Base-by-base conservation (phyloP, 1,140 invertebrate species). In the Caerostris darwini region DNA sequence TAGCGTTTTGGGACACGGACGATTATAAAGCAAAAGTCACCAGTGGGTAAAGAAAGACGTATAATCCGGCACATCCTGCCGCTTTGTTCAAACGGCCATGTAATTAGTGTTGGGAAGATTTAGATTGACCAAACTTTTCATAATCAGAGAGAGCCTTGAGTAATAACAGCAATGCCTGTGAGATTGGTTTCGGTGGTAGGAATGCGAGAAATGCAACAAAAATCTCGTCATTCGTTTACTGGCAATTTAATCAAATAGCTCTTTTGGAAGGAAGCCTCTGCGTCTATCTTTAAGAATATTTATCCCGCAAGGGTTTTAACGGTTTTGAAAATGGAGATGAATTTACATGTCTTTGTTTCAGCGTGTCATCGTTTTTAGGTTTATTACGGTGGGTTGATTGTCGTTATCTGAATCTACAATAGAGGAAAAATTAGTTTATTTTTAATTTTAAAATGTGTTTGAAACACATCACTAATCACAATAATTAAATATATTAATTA, bases 61-160 rank as follows among this genome's bases (percentile, higher is more conserved):
- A 81, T 12, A 91, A 34, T 19, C 10, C 67, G 12, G 19, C 83
- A n/a, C 57, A 5, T 59, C 17, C 83, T 12, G 0, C 56, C 54
- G 12, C 90, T 64, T 92, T 92, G 90, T 92, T 82, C 54, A 67
- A 92, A 53, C 56, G 12, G 56, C 57, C 12, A 3, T 14, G 54
- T 92, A 92, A 92, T 92, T 92, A 92, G 90, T 83, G 81, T 59
- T 67, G 90, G 90, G 90, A 57, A 92, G 90, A 83, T 85, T 92
- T 92, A 85, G 90, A 92, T 82, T 83, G 77, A 92, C 90, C 58
- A 92, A 92, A 92, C 77, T 92, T 92, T 92, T 92, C 90, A 85
- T 92, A 92, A 92, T 85, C 90, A n/a, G 71, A 34, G 34, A 34
- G 34, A 53, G n/a, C 77, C 81, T 10, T 64, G 77, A 77, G 57